phyloP scores from a whole-genome alignment of 2,797 vertebrate genomes.

The Malacoraja senta region DNA sequence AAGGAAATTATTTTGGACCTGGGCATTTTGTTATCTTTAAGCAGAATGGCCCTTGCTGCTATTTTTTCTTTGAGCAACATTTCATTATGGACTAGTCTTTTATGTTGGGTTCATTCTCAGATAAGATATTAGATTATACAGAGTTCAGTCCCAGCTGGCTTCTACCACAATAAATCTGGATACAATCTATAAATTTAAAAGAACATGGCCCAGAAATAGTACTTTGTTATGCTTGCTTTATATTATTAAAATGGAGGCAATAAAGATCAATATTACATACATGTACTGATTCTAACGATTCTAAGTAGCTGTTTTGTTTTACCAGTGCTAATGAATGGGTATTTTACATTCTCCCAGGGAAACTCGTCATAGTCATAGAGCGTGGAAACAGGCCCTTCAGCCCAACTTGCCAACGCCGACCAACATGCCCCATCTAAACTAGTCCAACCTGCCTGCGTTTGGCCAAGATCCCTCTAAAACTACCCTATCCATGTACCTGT shows the following conservation, averaged over 20 bases:
- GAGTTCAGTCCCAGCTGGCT: not conserved
- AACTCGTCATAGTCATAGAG: too few relatives aligned
- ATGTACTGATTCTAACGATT: not conserved
- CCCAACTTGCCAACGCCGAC: too few relatives aligned
- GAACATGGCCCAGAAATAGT: not conserved
- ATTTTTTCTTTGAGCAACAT: not conserved
- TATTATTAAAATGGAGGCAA: not conserved
- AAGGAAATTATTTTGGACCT: slow-evolving; percentile 26
- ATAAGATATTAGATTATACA: slow-evolving; percentile 13
- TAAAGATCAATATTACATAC: not conserved
- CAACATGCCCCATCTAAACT: too few relatives aligned
- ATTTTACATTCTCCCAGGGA: not conserved
- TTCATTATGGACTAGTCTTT: slow-evolving; percentile 28
- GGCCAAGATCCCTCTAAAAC: too few relatives aligned
- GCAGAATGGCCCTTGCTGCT: slow-evolving; percentile 15
- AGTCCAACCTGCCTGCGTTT: too few relatives aligned
- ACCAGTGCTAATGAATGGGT: not conserved
- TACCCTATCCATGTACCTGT: too few relatives aligned
- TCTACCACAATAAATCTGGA: not conserved
- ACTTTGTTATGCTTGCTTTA: not conserved
- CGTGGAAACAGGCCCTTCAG: too few relatives aligned
- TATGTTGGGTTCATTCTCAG: slow-evolving; percentile 20
- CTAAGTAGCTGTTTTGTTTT: not conserved
- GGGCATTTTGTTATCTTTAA: slow-evolving; percentile 15
- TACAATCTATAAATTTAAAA: not conserved